These are phyloP conservation scores for Agrilus planipennis DNA, from an alignment of 1,140 invertebrate species.

Conservation along the genomic window DNA sequence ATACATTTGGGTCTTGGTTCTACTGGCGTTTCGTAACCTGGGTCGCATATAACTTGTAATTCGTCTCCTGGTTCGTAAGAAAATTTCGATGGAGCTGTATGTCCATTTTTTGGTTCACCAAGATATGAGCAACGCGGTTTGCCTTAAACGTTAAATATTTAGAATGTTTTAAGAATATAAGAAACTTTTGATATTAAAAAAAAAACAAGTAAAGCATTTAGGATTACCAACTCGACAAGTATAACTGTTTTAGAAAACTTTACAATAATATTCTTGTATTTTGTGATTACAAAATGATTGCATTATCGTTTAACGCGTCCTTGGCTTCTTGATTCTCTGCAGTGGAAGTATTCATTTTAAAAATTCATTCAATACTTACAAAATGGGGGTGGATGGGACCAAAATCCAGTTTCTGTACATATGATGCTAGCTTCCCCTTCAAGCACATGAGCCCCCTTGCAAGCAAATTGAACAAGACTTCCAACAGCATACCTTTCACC, in stretches of 20 bases:
- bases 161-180: constrained; percentile 2
- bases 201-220: too few species aligned
- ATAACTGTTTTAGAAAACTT: too few species aligned
- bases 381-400: constrained; percentile 74
- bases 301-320: too few species aligned
- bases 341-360: too few species aligned
- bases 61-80: constrained; percentile 64
- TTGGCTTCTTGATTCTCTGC: too few species aligned
- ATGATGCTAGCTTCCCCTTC: constrained; percentile 69
- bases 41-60: constrained; percentile 57
- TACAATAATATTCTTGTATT: too few species aligned
- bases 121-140: constrained; percentile 62
- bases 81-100: constrained; percentile 60
- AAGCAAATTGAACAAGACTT: constrained; percentile 65
- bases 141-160: constrained; percentile 36
- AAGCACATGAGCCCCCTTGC: constrained; percentile 55
- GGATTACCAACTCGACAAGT: too few species aligned
- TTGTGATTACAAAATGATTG: too few species aligned
- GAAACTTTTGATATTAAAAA: too few species aligned
- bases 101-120: constrained; percentile 58
- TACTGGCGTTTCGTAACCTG: constrained; percentile 42
- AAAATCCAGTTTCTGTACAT: constrained; percentile 74
- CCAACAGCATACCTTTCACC: constrained; percentile 56
- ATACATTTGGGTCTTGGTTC: constrained; percentile 36
- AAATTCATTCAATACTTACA: too few species aligned